Conservation (phyloP, 1,140 invertebrate species). For the Drosophila bipectinata region DNA sequence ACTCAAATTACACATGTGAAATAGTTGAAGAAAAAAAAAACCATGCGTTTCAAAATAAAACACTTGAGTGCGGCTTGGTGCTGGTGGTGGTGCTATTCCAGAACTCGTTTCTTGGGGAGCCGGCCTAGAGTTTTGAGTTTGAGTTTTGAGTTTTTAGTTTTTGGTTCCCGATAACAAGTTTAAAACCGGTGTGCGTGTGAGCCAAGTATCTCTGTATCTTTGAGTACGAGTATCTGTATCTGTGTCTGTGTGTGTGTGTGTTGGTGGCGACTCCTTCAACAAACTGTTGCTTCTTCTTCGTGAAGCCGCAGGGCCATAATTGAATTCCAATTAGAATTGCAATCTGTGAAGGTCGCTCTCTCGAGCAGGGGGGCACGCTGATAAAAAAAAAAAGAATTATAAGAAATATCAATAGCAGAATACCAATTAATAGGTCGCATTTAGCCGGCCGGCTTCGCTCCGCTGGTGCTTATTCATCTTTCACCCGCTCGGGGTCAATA, state of each 20-base stretch:
- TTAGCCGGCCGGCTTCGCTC: constrained; percentile 59
- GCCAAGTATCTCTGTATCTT: constrained; percentile 49
- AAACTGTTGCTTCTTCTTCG: constrained; percentile 73
- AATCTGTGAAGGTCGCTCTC: constrained; percentile 54
- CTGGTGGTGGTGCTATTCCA: constrained; percentile 47
- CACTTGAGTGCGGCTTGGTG: constrained; percentile 54
- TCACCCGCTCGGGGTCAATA: constrained; percentile 28
- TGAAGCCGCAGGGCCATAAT: constrained; percentile 46
- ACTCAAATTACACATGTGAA: constrained; percentile 31
- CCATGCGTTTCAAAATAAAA: constrained; percentile 68
- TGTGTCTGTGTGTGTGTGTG: constrained; percentile 25
- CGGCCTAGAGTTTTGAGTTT: constrained; percentile 48
- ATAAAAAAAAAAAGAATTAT: constrained; percentile 1
- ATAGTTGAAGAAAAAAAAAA: constrained; percentile 13
- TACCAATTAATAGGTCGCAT: constrained; percentile 32
- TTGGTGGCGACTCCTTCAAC: constrained; percentile 64
- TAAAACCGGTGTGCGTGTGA: constrained; percentile 69
- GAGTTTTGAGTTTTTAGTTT: constrained; percentile 45
- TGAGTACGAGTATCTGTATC: constrained; percentile 4
- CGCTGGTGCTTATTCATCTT: background rate
- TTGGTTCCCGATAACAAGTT: constrained; percentile 77
- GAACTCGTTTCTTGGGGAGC: constrained; percentile 68
- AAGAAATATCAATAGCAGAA: background rate
- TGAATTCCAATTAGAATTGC: constrained; percentile 71
- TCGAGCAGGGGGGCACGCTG: background rate